A percentile compares a stretch with the other conserved stretches of the same genome.
phyloP scores from a whole-genome alignment of 2,113 vertebrate species.

The human (Homo sapiens) region DNA sequence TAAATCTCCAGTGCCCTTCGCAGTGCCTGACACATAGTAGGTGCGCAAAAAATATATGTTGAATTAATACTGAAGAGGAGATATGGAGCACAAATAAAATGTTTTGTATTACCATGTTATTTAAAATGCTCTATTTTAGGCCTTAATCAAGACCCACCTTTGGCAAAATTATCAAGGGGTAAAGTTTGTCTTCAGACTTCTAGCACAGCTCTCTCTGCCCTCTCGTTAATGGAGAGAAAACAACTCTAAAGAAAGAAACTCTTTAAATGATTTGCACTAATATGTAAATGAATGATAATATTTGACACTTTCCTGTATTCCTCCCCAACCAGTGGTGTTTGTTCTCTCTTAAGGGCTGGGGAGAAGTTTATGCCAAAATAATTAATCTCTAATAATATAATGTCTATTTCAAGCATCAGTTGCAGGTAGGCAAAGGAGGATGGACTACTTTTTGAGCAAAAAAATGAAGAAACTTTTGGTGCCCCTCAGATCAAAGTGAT shows the following conservation, averaged over 20 bases:
- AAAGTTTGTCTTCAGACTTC: not conserved
- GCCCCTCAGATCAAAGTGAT: not conserved
- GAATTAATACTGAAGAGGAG: conserved; percentile 22
- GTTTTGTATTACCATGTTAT: not conserved
- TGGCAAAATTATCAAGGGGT: not conserved
- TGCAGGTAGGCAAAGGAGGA: not conserved
- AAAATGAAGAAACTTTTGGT: not conserved
- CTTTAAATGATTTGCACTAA: conserved; percentile 6
- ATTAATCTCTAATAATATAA: conserved; percentile 5
- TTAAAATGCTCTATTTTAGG: conserved; percentile 20
- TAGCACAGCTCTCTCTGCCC: not conserved
- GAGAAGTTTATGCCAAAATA: not conserved
- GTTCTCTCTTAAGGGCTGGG: not conserved
- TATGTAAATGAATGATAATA: conserved; percentile 15
- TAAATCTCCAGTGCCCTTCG: not conserved
- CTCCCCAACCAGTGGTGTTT: not conserved
- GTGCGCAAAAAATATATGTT: conserved; percentile 5
- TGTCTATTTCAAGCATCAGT: not conserved
- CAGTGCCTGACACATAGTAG: not conserved
- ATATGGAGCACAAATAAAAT: not conserved
- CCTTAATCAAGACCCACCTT: not conserved
- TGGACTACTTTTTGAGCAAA: not conserved
- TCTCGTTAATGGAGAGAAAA: conserved; percentile 10
- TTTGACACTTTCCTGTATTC: not conserved
- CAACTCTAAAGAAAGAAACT: not conserved